These are phyloP conservation scores for Aporophyla nigra DNA, from an alignment of 2,888 invertebrate genomes.

Conservation along the genomic window DNA sequence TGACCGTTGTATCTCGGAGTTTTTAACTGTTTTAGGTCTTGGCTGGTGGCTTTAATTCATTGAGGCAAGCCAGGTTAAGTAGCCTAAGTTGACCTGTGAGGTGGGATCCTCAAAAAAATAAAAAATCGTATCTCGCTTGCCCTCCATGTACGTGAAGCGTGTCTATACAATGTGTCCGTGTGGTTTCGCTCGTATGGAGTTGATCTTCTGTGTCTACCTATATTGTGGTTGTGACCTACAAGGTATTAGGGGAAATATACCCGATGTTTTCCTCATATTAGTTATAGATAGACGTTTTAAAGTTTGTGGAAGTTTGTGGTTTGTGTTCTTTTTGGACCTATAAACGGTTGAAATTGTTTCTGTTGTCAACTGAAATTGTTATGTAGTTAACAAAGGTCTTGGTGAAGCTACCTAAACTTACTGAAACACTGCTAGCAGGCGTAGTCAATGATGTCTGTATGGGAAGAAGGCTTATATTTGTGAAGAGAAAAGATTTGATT, in stretches of 20 bases:
- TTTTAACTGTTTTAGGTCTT: too few relatives aligned
- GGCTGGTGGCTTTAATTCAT: too few relatives aligned
- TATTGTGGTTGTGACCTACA: background rate
- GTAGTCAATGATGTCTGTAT: background rate
- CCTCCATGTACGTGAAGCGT: background rate
- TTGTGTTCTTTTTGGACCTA: background rate
- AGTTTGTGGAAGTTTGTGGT: background rate
- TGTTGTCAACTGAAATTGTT: background rate
- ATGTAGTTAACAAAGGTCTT: background rate
- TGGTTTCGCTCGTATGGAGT: background rate
- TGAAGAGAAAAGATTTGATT: too few relatives aligned
- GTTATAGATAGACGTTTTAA: background rate
- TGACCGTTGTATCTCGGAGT: too few relatives aligned
- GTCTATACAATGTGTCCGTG: background rate
- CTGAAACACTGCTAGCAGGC: background rate
- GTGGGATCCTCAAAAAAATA: too few relatives aligned
- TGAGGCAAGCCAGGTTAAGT: too few relatives aligned
- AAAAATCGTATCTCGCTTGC: background rate
- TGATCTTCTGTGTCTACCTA: constrained; percentile 5
- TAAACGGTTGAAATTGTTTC: background rate
- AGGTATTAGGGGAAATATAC: constrained; percentile 1
- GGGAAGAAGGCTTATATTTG: too few relatives aligned
- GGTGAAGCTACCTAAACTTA: background rate
- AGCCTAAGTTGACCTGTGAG: too few relatives aligned
- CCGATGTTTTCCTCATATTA: constrained; percentile 20